A percentile compares a stretch with the other conserved stretches of the same genome.
phyloP scores from a whole-genome alignment of 2,797 vertebrate species.

The Chanos chanos region DNA sequence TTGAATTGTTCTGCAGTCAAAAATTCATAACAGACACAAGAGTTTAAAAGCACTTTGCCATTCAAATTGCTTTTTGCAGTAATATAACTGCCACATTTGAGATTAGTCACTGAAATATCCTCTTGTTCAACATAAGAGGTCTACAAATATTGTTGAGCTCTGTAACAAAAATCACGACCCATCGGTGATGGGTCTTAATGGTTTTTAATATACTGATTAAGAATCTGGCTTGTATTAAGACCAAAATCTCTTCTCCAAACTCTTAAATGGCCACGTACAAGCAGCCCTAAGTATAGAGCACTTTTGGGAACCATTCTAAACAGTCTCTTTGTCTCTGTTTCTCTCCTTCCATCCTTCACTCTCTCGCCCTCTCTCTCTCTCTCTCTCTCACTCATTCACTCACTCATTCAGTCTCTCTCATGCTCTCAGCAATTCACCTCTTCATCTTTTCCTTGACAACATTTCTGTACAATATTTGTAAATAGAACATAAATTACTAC shows the following conservation, averaged over 20 bases:
- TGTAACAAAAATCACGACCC: conserved; percentile 4
- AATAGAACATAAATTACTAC: conserved; percentile 84
- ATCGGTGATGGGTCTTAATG: conserved; percentile 12
- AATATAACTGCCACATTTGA: conserved; percentile 16
- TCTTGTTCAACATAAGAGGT: conserved; percentile 6
- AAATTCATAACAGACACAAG: conserved; percentile 28
- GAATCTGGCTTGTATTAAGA: too few relatives aligned
- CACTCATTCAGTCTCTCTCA: conserved; percentile 55
- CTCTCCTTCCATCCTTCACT: conserved; percentile 48
- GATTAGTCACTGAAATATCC: conserved; percentile 7
- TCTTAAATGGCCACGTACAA: too few relatives aligned
- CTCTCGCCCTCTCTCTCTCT: conserved; percentile 57
- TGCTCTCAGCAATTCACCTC: conserved; percentile 20
- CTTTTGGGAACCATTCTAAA: conserved; percentile 58
- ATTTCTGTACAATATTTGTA: conserved; percentile 82
- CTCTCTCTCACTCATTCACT: conserved; percentile 61
- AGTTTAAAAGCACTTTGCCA: conserved; percentile 34
- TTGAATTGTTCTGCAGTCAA: conserved; percentile 18
- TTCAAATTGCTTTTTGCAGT: conserved; percentile 19
- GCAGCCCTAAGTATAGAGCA: too few relatives aligned
- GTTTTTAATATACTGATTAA: too few relatives aligned
- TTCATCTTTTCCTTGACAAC: conserved; percentile 59
- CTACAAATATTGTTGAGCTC: conserved; percentile 9
- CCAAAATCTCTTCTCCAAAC: too few relatives aligned
- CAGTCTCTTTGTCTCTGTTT: conserved; percentile 18